phyloP scores from a whole-genome alignment of 35 echinoderm and acorn worm species.

The Eucidaris tribuloides region DNA sequence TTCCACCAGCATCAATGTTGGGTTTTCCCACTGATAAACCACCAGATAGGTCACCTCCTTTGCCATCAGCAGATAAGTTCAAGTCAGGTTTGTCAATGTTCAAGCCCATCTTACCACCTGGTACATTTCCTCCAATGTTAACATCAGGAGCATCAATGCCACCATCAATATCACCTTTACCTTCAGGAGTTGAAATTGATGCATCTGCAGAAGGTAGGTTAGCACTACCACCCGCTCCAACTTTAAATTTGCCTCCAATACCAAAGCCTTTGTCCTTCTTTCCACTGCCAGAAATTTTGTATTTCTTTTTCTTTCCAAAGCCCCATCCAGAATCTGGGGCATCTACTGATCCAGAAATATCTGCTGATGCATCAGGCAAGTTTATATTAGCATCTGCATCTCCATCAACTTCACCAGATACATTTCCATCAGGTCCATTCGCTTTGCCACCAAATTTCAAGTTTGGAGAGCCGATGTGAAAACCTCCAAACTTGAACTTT shows the following conservation, averaged over 20 bases:
- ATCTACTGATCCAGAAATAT: conserved; percentile 10
- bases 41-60: not conserved
- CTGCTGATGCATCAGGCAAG: not conserved
- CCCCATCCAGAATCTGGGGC: conserved; percentile 9
- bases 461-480: not conserved
- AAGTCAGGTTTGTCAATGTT: not conserved
- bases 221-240: conserved; percentile 21
- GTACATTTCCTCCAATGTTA: not conserved
- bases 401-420: conserved; percentile 7
- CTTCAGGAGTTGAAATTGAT: not conserved
- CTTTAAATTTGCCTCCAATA: conserved; percentile 46
- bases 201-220: not conserved
- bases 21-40: not conserved
- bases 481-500: conserved; percentile 45
- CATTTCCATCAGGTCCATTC: conserved; percentile 30
- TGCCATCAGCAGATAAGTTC: not conserved
- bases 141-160: conserved; percentile 33
- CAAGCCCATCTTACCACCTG: not conserved
- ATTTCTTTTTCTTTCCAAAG: conserved; percentile 20
- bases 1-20: no score
- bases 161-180: conserved; percentile 61
- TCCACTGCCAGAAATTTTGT: conserved; percentile 17
- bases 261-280: conserved; percentile 43
- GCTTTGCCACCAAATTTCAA: conserved; percentile 51
- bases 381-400: not conserved